A percentile compares a stretch with the other conserved stretches of the same genome.
Evolutionary conservation across 2,797 vertebrate species (phyloP).

Genomic region (Poecilia gillii): DNA sequence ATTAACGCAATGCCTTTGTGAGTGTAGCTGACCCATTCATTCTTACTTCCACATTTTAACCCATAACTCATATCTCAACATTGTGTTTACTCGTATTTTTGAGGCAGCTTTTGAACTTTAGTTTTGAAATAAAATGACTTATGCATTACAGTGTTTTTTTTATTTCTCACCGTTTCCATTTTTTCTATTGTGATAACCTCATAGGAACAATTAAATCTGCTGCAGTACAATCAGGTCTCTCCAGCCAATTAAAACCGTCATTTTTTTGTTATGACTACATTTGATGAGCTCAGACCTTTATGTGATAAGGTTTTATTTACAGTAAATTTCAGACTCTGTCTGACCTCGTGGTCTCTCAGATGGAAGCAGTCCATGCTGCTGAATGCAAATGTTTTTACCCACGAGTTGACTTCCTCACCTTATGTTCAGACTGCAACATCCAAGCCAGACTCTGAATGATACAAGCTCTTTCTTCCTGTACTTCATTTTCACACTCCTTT

Average conservation of each 20-base stretch:
- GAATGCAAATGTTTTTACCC: slow-evolving; percentile 14
- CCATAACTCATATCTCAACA: background rate
- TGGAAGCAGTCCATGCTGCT: slow-evolving; percentile 2
- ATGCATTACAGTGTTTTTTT: background rate
- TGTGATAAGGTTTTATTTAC: slow-evolving; percentile 6
- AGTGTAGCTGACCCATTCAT: background rate
- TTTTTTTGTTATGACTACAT: background rate
- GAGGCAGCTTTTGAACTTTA: background rate
- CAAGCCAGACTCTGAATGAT: slow-evolving; percentile 13
- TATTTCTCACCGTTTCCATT: background rate
- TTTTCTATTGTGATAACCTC: background rate
- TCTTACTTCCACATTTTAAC: background rate
- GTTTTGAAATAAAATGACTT: background rate
- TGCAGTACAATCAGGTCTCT: background rate
- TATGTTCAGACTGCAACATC: background rate
- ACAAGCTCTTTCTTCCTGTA: slow-evolving; percentile 12
- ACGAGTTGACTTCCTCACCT: slow-evolving; percentile 18
- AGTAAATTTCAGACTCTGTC: slow-evolving; percentile 1
- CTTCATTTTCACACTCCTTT: slow-evolving; percentile 9
- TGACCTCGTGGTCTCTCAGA: slow-evolving; percentile 1
- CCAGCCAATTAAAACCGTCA: background rate
- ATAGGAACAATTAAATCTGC: background rate
- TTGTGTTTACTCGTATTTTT: background rate
- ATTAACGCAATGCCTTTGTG: background rate
- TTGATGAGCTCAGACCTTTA: background rate